Percentiles rank a stretch among this genome's conserved stretches.
These are phyloP conservation scores for Apis laboriosa DNA, from an alignment of 1,140 invertebrate genomes.

Conservation along the genomic window DNA sequence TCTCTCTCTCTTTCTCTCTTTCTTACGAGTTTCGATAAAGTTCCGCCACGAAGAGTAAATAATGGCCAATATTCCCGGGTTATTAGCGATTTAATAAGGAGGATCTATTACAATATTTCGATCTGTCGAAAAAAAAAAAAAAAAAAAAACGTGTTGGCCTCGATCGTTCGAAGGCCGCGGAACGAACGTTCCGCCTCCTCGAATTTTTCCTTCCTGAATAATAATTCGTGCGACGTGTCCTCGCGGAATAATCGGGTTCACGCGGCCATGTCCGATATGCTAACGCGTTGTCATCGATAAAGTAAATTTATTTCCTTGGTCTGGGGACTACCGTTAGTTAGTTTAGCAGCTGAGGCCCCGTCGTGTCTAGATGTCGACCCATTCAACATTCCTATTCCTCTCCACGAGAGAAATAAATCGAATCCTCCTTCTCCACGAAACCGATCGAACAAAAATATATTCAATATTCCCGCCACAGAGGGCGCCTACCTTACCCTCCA, in stretches of 20 bases:
- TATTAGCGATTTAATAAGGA: too few species aligned
- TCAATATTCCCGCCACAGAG: background rate
- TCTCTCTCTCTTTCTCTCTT: too few species aligned
- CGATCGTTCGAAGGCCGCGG: too few species aligned
- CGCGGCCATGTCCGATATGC: constrained; percentile 12
- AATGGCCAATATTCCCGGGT: too few species aligned
- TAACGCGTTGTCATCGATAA: constrained; percentile 50
- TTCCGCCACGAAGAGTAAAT: too few species aligned
- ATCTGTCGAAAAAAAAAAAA: too few species aligned
- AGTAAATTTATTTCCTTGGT: constrained; percentile 37
- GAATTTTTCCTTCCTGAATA: too few species aligned
- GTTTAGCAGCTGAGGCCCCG: constrained; percentile 29
- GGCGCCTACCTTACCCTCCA: too few species aligned
- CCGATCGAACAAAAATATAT: background rate
- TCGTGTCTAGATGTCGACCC: constrained; percentile 45
- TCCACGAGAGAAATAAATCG: constrained; percentile 46
- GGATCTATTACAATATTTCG: too few species aligned
- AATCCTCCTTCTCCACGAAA: constrained; percentile 17
- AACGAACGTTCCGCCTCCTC: too few species aligned
- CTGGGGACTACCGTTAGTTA: constrained; percentile 54
- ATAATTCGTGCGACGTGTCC: background rate
- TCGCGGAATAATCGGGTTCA: background rate
- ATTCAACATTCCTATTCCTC: constrained; percentile 28
- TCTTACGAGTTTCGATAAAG: too few species aligned
- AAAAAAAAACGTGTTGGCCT: too few species aligned